Conservation (phyloP, 2,113 vertebrate species). For the Paramisgurnus dabryanus region DNA sequence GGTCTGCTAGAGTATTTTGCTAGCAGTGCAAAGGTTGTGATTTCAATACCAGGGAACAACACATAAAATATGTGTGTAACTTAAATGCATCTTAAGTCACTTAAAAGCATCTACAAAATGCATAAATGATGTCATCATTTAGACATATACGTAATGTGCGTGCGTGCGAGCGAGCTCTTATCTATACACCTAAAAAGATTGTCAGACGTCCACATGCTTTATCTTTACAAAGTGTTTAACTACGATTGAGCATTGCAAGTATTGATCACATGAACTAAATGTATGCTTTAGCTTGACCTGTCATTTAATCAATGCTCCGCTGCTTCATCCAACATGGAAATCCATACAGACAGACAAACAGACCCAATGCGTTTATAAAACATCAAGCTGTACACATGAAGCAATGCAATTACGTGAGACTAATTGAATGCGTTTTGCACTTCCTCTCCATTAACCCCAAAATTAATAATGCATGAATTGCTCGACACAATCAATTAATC, state of each 20-base stretch:
- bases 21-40: no score
- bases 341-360: not conserved
- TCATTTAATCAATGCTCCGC: constrained; percentile 19
- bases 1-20: no score
- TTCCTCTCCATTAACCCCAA: not conserved
- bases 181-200: no score
- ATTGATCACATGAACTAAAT: not conserved
- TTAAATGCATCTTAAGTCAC: no score
- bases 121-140: not conserved
- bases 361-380: not conserved
- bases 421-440: not conserved
- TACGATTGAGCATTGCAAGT: not conserved
- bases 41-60: no score
- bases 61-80: no score
- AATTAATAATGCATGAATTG: constrained; percentile 15
- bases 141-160: not conserved
- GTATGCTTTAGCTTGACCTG: not conserved
- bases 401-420: constrained; percentile 34
- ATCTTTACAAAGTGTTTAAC: not conserved
- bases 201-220: no score
- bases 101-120: no score
- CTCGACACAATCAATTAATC: constrained; percentile 11
- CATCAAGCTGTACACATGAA: not conserved
- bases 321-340: not conserved
- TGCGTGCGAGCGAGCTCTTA: no score